Conservation (phyloP, 2,888 invertebrate genomes). For the Odontocerum albicorne region DNA sequence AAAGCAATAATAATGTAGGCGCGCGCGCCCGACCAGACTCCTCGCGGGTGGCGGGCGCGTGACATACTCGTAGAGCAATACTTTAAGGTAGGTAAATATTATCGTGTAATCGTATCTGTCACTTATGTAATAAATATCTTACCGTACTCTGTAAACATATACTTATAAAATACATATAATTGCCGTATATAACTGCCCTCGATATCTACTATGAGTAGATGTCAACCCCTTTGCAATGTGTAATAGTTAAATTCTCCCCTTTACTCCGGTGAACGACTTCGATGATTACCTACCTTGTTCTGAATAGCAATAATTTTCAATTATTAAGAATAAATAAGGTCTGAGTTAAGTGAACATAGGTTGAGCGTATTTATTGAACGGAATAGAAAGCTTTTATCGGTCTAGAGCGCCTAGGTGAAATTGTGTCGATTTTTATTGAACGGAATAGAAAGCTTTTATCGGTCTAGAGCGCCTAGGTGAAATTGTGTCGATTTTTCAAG, state of each 20-base stretch:
- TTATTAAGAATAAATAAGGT: slow-evolving; percentile 10
- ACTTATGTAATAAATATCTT: not conserved
- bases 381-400: too few relatives aligned
- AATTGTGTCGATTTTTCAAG: not conserved
- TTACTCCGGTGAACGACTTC: not conserved
- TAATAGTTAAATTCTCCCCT: too few relatives aligned
- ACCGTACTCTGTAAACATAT: not conserved
- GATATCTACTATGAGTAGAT: too few relatives aligned
- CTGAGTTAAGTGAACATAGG: too few relatives aligned
- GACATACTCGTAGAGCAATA: not conserved
- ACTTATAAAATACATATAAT: not conserved
- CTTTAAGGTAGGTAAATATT: slow-evolving; percentile 17
- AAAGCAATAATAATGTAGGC: slow-evolving; percentile 60
- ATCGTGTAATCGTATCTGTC: not conserved
- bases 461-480: not conserved
- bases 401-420: not conserved
- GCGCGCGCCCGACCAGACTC: slow-evolving; percentile 11
- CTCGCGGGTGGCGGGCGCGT: slow-evolving; percentile 5
- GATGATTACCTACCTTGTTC: slow-evolving; percentile 5
- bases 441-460: too few relatives aligned
- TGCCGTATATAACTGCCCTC: too few relatives aligned
- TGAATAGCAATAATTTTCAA: slow-evolving; percentile 8
- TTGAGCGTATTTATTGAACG: too few relatives aligned
- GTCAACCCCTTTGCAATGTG: too few relatives aligned
- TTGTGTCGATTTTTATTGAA: not conserved